Base-by-base conservation (phyloP, 2,113 vertebrate genomes). In the Zootoca vivipara region DNA sequence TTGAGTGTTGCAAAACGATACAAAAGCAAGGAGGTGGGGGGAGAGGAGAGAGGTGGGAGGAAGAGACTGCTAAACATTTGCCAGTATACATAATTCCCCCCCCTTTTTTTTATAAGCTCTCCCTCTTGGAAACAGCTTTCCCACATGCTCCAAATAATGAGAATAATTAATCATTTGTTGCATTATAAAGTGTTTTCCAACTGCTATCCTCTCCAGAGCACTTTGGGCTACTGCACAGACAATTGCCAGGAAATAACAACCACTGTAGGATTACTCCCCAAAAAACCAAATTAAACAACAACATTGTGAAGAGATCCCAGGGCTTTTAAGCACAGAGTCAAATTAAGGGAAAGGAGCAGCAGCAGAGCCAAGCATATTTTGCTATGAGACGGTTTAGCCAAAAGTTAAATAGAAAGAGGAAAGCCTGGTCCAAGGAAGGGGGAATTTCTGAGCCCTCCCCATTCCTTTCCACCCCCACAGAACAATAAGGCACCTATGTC, bases 181-280 rank as follows among this genome's bases (percentile, higher is more conserved):
- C 88, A 89, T 90, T 93, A 90, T n/a, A 42, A 95, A 96, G 90
- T 91, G 82, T 79, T 78, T 86, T 9, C 28, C 90, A 90, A 92
- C 88, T 85, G 20, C 20, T 38, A 64, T 65, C 84, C 89, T 85
- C 93, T 91, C 86, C 81, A 90, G 87, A 75, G 82, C 86, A 91
- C 91, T 93, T 94, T 38, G 79, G n/a, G 82, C 89, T 85, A 88
- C 92, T 89, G 83, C 82, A 93, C 85, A 92, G 52, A 1, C 56
- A 85, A 88, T 58, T 74, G 62, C 91, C 92, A 93, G 58, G 64
- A 77, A 93, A 86, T 86, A 92, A 93, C 90, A 83, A 72, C 78
- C 90, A 90, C 24, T 85, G 93, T 70, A 75, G 16, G 89, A 88
- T 38, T n/a, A n/a, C 33, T 35, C 7, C 24, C 26, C 15, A 40